Base-by-base conservation (phyloP, 1,140 invertebrate genomes). In the Solen grandis region DNA sequence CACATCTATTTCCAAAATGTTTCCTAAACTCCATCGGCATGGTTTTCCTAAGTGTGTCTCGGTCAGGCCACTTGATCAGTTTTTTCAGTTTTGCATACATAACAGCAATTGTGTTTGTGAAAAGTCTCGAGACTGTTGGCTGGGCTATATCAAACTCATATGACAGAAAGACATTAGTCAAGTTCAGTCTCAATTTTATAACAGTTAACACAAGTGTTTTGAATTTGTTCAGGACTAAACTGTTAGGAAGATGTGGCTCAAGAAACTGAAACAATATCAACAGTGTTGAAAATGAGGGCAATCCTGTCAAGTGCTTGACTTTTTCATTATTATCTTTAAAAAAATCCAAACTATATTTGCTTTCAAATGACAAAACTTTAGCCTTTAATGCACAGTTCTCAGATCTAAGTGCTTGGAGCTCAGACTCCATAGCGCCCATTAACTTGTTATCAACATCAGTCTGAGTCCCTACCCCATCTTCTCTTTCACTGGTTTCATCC, bases 1-100 rank as follows among this genome's bases (percentile, higher is more conserved):
- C 77, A 38, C 83, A 69, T 36, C 50, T 66, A 1, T 68, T 68
- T 19, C 74, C 82, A 81, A 85, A 79, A 31, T 80, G 10, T 63
- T 73, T 65, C 22, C 69, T 46, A 60, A 85, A 85, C 25, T 81
- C 25, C 59, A 73, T 69, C 22, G 74, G 82, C 77, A 81, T 85
- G 8, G 41, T 78, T 41, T 50, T 46, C 31, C 29, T 52, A n/a
- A 52, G 13, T 52, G 46, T 52, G 13, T 52, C n/a, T n/a, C n/a
- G n/a, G n/a, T n/a, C n/a, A n/a, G n/a, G n/a, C n/a, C n/a, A n/a
- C n/a, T n/a, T n/a, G n/a, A n/a, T n/a, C n/a, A n/a, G n/a, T n/a
- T n/a, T n/a, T n/a, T n/a, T n/a, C n/a, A n/a, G n/a, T n/a, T n/a
- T n/a, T n/a, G n/a, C n/a, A n/a, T n/a, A n/a, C n/a, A n/a, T n/a